Conservation (phyloP, 2,113 vertebrate species). For the Dasyprocta punctata region DNA sequence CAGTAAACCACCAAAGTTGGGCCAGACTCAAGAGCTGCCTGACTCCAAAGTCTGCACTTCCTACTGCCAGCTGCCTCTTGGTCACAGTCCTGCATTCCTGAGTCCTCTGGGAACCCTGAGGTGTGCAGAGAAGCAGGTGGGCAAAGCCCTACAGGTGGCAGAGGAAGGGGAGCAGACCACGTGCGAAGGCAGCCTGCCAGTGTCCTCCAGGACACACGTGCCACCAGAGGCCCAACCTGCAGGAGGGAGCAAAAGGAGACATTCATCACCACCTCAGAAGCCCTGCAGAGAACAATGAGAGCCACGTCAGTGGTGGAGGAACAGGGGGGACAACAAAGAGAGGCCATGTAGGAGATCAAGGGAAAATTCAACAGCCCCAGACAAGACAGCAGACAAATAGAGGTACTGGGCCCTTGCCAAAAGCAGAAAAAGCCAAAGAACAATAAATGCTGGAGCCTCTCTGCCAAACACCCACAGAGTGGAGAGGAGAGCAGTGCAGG, state of each 20-base stretch:
- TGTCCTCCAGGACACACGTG: neutral
- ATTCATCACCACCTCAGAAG: neutral
- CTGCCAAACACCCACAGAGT: neutral
- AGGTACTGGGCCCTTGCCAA: neutral
- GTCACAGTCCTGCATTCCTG: neutral
- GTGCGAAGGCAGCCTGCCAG: neutral
- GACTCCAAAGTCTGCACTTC: neutral
- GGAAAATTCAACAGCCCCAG: neutral
- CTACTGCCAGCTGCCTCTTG: neutral
- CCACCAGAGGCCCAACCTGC: neutral
- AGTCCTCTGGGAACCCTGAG: neutral
- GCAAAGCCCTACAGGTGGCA: neutral
- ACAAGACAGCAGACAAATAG: neutral
- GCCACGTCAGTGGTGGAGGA: neutral
- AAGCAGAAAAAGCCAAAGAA: neutral
- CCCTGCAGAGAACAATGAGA: neutral
- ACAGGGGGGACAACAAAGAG: neutral
- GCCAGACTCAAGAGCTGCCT: neutral
- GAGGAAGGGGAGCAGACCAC: neutral
- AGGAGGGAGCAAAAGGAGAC: neutral
- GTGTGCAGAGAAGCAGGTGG: neutral
- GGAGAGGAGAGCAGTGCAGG: accelerated
- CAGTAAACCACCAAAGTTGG: neutral
- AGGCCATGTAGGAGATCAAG: neutral
- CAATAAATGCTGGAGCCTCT: neutral